Conservation (phyloP, 2,113 vertebrate species). For the Myiozetetes cayanensis region DNA sequence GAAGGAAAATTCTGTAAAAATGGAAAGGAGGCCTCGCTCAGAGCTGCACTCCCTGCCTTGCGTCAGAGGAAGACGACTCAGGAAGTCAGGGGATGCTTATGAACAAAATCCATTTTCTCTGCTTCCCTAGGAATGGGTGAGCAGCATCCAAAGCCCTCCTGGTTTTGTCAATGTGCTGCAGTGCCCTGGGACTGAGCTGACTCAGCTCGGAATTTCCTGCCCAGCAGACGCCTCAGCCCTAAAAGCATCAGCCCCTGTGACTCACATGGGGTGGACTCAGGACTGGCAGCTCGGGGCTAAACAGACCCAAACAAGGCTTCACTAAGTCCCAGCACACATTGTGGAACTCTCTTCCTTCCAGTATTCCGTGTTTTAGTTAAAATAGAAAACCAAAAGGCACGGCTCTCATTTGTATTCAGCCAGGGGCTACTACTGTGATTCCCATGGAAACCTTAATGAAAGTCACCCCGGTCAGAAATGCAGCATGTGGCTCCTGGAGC, state of each 20-base stretch:
- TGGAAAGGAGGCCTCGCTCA: accelerated
- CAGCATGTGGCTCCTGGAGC: background rate
- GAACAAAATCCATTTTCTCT: background rate
- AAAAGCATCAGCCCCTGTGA: background rate
- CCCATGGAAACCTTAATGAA: slow-evolving; percentile 16
- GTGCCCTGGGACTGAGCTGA: background rate
- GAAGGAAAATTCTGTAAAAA: background rate
- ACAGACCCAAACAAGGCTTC: background rate
- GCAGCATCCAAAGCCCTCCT: background rate
- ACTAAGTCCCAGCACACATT: background rate
- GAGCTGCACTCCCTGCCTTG: background rate
- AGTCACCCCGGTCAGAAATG: slow-evolving; percentile 3
- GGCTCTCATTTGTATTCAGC: background rate
- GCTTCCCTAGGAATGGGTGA: background rate
- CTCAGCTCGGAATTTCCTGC: background rate
- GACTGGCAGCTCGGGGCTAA: background rate
- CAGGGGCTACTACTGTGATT: background rate
- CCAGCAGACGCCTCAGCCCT: background rate
- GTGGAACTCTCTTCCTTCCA: background rate
- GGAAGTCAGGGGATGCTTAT: background rate
- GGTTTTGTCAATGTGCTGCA: background rate
- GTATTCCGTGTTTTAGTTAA: background rate
- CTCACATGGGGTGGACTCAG: accelerated
- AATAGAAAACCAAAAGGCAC: background rate
- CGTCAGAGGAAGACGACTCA: background rate